Evolutionary conservation across 2,113 vertebrate species (phyloP).

Genomic region (Notarius quadriscutis): DNA sequence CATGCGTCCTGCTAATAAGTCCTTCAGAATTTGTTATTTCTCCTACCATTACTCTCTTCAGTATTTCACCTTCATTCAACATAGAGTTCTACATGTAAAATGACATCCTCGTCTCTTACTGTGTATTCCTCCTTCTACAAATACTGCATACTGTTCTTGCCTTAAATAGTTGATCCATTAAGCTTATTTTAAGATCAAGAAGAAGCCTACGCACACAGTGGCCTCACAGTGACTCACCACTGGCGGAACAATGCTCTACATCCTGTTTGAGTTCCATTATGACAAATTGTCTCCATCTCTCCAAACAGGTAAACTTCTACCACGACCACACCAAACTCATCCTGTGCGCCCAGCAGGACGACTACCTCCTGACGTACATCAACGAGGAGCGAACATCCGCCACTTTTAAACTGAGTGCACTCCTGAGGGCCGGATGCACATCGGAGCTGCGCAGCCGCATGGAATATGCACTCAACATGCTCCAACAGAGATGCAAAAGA

Average conservation of each 20-base stretch:
- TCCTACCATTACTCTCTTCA: background rate
- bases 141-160: background rate
- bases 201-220: slow-evolving; percentile 14
- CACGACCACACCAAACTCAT: slow-evolving; percentile 98
- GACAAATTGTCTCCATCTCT: slow-evolving; percentile 41
- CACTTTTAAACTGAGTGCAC: slow-evolving; percentile 83
- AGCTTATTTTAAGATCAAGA: slow-evolving; percentile 33
- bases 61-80: background rate
- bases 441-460: slow-evolving; percentile 86
- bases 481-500: slow-evolving; percentile 81
- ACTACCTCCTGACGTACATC: slow-evolving; percentile 95
- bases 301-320: slow-evolving; percentile 92
- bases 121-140: background rate
- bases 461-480: slow-evolving; percentile 96
- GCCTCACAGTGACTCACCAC: slow-evolving; percentile 24
- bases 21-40: background rate
- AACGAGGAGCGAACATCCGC: slow-evolving; percentile 93
- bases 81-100: background rate
- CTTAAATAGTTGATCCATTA: background rate
- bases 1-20: background rate
- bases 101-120: background rate
- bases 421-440: slow-evolving; percentile 86
- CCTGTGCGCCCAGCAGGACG: slow-evolving; percentile 88
- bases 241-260: slow-evolving; percentile 36
- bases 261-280: slow-evolving; percentile 32